phyloP scores from a whole-genome alignment of 2,113 vertebrate species.

The Ceratotherium simum region DNA sequence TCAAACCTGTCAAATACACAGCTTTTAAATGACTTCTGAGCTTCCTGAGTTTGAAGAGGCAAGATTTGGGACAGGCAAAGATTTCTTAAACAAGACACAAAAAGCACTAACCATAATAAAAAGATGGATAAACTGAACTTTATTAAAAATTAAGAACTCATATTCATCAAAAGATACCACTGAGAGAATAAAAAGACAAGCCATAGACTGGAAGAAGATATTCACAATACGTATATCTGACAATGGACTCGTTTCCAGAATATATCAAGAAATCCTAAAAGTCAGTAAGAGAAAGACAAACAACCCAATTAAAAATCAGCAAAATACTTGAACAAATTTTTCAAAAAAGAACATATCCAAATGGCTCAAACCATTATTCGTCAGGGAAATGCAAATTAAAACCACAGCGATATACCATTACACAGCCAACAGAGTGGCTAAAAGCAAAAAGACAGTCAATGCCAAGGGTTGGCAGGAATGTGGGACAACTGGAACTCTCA shows the following conservation, averaged over 20 bases:
- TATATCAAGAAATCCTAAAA: neutral
- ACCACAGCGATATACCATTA: neutral
- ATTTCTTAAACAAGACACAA: conserved; percentile 17
- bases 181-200: conserved; percentile 41
- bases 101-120: neutral
- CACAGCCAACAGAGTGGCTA: neutral
- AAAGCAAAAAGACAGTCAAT: conserved; percentile 15
- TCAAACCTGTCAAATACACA: neutral
- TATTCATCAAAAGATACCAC: neutral
- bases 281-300: conserved; percentile 21
- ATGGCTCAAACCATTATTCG: conserved; percentile 5
- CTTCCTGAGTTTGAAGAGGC: conserved; percentile 29
- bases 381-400: conserved; percentile 56
- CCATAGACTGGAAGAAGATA: neutral
- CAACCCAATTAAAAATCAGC: neutral
- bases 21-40: neutral
- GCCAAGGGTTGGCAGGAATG: neutral
- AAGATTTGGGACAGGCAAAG: neutral
- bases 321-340: conserved; percentile 55
- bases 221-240: neutral
- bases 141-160: neutral
- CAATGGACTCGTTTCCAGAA: neutral
- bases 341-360: conserved; percentile 33
- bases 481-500: neutral
- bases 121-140: neutral